A percentile compares a stretch with the other conserved stretches of the same genome.
phyloP scores from a whole-genome alignment of 2,888 invertebrate species.

The Nezara viridula region DNA sequence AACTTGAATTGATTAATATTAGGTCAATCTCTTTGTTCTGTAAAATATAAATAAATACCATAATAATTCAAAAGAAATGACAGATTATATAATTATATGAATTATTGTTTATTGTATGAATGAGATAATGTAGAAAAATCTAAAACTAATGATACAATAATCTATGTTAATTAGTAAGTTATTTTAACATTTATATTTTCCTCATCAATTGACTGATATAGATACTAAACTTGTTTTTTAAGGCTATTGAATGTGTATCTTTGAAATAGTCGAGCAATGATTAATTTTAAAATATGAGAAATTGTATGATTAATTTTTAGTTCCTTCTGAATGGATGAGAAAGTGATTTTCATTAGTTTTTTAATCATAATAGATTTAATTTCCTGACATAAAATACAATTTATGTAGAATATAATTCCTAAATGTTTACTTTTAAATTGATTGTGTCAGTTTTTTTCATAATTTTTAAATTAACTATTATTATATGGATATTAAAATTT shows the following conservation, averaged over 20 bases:
- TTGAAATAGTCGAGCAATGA: neutral
- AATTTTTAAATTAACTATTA: neutral
- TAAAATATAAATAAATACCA: neutral
- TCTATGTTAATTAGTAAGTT: slow-evolving; percentile 3
- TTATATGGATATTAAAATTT: neutral
- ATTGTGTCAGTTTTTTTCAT: neutral
- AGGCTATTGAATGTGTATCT: neutral
- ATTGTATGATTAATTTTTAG: neutral
- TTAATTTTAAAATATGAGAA: neutral
- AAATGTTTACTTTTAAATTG: neutral
- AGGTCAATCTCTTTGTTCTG: neutral
- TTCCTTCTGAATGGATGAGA: neutral
- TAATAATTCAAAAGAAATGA: neutral
- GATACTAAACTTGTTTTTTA: neutral
- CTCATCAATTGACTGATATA: slow-evolving; percentile 10
- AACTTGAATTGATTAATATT: neutral
- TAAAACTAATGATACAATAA: neutral
- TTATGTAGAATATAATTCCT: neutral
- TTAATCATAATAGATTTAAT: neutral
- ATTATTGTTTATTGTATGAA: neutral
- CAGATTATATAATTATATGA: neutral
- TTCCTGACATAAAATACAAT: neutral
- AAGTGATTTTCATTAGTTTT: neutral
- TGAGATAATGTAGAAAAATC: neutral
- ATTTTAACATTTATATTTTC: slow-evolving; percentile 20